A percentile compares a stretch with the other conserved stretches of the same genome.
Evolutionary conservation across 2,888 invertebrate genomes (phyloP).

Genomic region (Bugulina stolonifera): DNA sequence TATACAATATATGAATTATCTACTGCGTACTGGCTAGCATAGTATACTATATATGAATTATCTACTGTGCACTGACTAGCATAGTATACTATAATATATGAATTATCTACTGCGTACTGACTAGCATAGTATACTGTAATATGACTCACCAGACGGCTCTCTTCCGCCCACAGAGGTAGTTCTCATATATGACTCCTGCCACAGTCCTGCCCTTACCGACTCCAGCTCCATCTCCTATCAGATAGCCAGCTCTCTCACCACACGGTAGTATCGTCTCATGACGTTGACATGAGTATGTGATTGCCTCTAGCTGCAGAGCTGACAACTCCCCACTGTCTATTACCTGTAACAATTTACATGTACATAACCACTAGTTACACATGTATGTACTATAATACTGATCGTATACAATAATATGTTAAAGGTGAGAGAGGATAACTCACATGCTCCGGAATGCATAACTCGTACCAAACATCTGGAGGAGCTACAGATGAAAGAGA

Average conservation of each 20-base stretch:
- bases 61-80: too few relatives aligned
- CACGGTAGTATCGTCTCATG: constrained; percentile 83
- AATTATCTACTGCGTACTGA: background rate
- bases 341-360: too few relatives aligned
- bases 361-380: too few relatives aligned
- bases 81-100: background rate
- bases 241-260: constrained; percentile 85
- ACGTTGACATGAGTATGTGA: constrained; percentile 93
- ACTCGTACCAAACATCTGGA: constrained; percentile 78
- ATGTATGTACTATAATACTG: too few relatives aligned
- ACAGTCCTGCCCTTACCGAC: constrained; percentile 97
- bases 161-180: constrained; percentile 85
- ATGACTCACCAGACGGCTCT: constrained; percentile 76
- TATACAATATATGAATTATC: background rate
- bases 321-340: constrained; percentile 81
- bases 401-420: too few relatives aligned
- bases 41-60: background rate
- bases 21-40: too few relatives aligned
- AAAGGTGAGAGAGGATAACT: too few relatives aligned
- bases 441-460: constrained; percentile 62
- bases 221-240: constrained; percentile 71
- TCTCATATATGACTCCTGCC: constrained; percentile 95
- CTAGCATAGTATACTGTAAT: background rate
- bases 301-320: constrained; percentile 92
- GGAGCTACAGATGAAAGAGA: constrained; percentile 93